Percentiles rank a stretch among this genome's conserved stretches.
Evolutionary conservation across 2,888 invertebrate genomes (phyloP).

Genomic region (Rotaria macrura): DNA sequence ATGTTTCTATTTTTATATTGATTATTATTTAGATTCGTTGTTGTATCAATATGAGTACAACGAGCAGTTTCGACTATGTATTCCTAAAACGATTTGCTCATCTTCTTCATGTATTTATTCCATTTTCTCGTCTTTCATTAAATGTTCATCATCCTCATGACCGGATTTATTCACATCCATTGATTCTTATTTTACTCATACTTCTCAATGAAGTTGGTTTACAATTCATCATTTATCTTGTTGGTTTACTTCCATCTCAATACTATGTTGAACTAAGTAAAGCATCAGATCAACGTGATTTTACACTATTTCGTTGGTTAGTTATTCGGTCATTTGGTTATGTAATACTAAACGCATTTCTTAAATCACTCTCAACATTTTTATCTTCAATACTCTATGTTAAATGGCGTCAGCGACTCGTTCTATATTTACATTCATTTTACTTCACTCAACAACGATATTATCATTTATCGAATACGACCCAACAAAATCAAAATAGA

Average conservation of each 20-base stretch:
- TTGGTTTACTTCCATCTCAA: slow-evolving; percentile 54
- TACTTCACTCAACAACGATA: slow-evolving; percentile 8
- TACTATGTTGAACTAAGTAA: slow-evolving; percentile 54
- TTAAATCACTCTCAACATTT: slow-evolving; percentile 39
- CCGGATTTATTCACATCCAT: background rate
- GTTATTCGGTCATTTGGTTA: slow-evolving; percentile 43
- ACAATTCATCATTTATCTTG: slow-evolving; percentile 54
- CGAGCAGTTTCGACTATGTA: background rate
- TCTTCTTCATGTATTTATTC: background rate
- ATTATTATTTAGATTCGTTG: background rate
- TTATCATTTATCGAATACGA: slow-evolving; percentile 22
- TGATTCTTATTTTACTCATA: slow-evolving; percentile 19
- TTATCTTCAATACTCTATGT: slow-evolving; percentile 28
- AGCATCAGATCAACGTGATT: slow-evolving; percentile 41
- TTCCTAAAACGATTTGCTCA: background rate
- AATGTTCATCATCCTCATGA: background rate
- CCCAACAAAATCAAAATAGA: slow-evolving; percentile 21
- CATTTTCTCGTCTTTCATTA: background rate
- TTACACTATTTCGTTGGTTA: slow-evolving; percentile 47
- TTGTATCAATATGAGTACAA: background rate
- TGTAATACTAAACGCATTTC: slow-evolving; percentile 47
- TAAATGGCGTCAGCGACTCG: slow-evolving; percentile 23
- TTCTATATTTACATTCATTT: background rate
- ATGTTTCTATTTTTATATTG: background rate
- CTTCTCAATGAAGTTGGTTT: slow-evolving; percentile 43